Percentiles rank a stretch among this genome's conserved stretches.
These are phyloP conservation scores for Vulpes ferrilata DNA, from an alignment of 2,113 vertebrate species.

Conservation along the genomic window DNA sequence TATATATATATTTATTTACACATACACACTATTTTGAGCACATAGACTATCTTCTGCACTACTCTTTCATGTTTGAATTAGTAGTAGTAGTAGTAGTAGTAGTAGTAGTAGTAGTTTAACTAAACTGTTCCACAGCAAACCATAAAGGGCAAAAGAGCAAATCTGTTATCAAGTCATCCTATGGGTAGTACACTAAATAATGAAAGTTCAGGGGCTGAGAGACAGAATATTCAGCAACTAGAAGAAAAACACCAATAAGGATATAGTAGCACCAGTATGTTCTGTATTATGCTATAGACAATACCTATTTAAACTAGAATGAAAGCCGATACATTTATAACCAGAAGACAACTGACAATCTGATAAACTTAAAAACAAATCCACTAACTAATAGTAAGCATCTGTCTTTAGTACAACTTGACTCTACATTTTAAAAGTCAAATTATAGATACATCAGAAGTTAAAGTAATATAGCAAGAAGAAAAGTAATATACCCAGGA, in stretches of 20 bases:
- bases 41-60: not conserved
- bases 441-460: not conserved
- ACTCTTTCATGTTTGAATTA: not conserved
- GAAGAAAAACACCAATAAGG: not conserved
- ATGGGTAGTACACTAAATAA: not conserved
- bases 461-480: not conserved
- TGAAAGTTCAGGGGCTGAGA: not conserved
- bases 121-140: not conserved
- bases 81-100: not conserved
- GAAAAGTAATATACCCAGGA: not conserved
- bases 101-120: not conserved
- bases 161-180: not conserved
- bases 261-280: not conserved
- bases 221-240: not conserved
- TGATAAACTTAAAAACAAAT: not conserved
- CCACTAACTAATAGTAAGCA: not conserved
- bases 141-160: not conserved
- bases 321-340: not conserved
- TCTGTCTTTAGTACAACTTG: not conserved
- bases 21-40: not conserved
- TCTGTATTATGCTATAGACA: not conserved
- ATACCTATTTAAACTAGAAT: slow-evolving; percentile 47
- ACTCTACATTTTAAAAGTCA: not conserved
- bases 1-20: not conserved
- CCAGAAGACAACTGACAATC: not conserved